Evolutionary conservation across 2,888 invertebrate species (phyloP).

Genomic region (Melinopterus prodromus): DNA sequence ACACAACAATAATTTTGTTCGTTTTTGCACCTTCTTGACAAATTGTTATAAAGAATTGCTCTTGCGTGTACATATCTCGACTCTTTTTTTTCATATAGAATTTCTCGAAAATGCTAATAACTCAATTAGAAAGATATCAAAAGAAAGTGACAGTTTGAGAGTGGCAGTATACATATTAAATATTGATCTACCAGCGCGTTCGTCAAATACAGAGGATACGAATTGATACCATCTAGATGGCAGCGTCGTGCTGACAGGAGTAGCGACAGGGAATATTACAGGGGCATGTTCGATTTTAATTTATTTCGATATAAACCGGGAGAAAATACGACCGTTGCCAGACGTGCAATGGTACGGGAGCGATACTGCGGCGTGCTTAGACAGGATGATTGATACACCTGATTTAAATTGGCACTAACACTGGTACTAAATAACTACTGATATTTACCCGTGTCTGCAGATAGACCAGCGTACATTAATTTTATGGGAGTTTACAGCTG

Average conservation of each 20-base stretch:
- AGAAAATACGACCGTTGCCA: constrained; percentile 27
- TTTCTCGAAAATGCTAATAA: neutral
- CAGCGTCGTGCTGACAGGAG: constrained; percentile 9
- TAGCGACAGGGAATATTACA: constrained; percentile 31
- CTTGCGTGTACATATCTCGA: no score
- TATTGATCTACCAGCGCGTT: neutral
- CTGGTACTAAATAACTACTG: constrained; percentile 38
- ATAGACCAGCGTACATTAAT: constrained; percentile 37
- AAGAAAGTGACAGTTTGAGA: neutral
- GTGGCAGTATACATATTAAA: neutral
- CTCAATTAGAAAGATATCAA: neutral
- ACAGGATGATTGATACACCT: constrained; percentile 39
- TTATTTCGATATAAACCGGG: constrained; percentile 30
- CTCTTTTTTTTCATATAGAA: neutral
- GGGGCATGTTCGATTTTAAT: constrained; percentile 32
- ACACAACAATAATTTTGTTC: no score
- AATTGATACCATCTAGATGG: neutral
- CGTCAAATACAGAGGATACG: neutral
- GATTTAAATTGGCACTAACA: constrained; percentile 40
- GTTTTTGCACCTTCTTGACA: no score
- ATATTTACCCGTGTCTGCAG: constrained; percentile 36
- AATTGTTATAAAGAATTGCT: no score
- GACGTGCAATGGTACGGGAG: constrained; percentile 29
- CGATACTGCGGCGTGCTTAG: constrained; percentile 35
- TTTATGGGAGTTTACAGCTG: constrained; percentile 37